Evolutionary conservation across 92 coral and sea anemone genomes (phyloP).

Genomic region (Siderastrea siderea): DNA sequence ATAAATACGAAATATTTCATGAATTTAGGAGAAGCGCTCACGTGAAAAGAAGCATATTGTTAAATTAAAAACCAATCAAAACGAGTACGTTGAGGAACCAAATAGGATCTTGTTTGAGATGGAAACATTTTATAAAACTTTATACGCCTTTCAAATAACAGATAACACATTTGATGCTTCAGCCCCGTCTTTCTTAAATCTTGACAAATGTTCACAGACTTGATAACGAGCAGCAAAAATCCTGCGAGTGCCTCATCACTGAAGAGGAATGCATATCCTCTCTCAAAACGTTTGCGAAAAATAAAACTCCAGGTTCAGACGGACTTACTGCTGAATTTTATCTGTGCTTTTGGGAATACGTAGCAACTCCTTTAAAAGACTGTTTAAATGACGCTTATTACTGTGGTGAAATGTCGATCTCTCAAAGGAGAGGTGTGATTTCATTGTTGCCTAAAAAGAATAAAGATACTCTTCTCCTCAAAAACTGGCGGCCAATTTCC

Average conservation of each 20-base stretch:
- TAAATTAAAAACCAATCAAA: background rate
- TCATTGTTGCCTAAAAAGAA: constrained; percentile 20
- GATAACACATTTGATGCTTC: constrained; percentile 1
- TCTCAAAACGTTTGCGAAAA: constrained; percentile 10
- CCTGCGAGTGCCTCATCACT: background rate
- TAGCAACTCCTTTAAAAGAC: background rate
- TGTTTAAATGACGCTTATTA: constrained; percentile 32
- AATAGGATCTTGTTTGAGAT: constrained; percentile 12
- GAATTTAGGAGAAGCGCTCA: background rate
- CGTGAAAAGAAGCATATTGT: background rate
- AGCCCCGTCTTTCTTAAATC: background rate
- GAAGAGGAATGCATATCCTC: constrained; percentile 1
- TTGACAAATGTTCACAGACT: background rate
- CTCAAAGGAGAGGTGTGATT: constrained; percentile 34
- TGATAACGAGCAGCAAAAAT: background rate
- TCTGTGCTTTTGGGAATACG: constrained; percentile 15
- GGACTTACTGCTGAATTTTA: constrained; percentile 9
- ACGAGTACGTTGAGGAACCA: background rate
- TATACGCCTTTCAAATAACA: background rate
- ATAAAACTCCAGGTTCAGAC: constrained; percentile 14
- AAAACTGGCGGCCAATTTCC: background rate
- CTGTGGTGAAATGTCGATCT: constrained; percentile 29
- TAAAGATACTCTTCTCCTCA: background rate
- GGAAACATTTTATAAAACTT: background rate
- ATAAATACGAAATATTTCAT: background rate